Evolutionary conservation across 2,797 vertebrate genomes (phyloP).

Genomic region (Orientallactaga sibirica): DNA sequence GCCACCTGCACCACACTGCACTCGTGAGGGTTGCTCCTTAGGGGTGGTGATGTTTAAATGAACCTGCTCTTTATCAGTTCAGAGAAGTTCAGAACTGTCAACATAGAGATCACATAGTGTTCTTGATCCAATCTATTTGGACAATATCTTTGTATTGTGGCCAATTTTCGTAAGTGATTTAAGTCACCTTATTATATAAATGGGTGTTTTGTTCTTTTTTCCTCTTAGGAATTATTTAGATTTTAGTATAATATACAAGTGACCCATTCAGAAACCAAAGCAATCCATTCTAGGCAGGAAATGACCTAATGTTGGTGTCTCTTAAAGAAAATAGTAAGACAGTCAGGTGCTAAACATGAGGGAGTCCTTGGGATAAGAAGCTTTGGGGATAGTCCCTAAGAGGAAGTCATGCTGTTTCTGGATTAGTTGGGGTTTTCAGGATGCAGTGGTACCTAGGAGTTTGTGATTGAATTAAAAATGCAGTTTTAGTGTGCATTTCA

Average conservation of each 20-base stretch:
- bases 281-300: neutral
- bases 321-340: neutral
- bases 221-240: neutral
- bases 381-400: neutral
- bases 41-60: neutral
- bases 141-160: neutral
- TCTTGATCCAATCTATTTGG: neutral
- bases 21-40: too few relatives aligned
- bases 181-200: slow-evolving; percentile 3
- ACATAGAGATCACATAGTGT: neutral
- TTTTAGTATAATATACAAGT: slow-evolving; percentile 4
- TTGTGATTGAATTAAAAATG: neutral
- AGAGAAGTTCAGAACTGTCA: slow-evolving; percentile 3
- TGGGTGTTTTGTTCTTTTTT: neutral
- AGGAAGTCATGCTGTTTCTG: neutral
- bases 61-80: neutral
- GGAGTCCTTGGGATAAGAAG: neutral
- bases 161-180: slow-evolving; percentile 45
- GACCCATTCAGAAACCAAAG: neutral
- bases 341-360: too few relatives aligned
- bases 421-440: neutral
- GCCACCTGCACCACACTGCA: rapidly evolving
- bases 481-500: neutral
- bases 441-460: neutral
- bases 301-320: neutral